phyloP scores from a whole-genome alignment of 2,113 vertebrate genomes.

The Ceratotherium simum region DNA sequence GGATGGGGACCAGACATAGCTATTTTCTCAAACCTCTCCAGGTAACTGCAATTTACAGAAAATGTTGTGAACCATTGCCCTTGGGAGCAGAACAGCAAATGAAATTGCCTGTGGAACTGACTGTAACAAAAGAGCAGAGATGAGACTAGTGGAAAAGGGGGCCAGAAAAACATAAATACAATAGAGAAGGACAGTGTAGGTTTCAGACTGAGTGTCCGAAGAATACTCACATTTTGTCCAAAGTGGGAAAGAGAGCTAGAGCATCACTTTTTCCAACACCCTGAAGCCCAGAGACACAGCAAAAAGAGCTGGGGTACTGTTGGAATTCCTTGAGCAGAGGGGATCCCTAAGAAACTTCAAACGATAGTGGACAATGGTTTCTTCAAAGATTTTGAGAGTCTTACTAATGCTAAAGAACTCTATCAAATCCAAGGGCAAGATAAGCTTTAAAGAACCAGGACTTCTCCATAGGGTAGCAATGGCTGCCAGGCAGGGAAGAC shows the following conservation, averaged over 20 bases:
- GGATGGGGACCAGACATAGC: background rate
- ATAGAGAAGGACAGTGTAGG: background rate
- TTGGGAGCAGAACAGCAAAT: background rate
- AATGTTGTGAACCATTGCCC: background rate
- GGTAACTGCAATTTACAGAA: background rate
- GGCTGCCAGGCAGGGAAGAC: background rate
- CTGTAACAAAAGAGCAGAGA: background rate
- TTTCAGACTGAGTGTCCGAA: background rate
- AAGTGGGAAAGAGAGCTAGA: background rate
- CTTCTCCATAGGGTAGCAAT: background rate
- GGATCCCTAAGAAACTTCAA: background rate
- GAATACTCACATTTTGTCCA: background rate
- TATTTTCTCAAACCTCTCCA: conserved; percentile 6
- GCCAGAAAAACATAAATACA: background rate
- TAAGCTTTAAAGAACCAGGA: background rate
- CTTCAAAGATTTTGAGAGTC: background rate
- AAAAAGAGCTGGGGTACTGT: background rate
- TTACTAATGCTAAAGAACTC: background rate
- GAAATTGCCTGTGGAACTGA: background rate
- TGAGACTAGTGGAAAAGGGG: background rate
- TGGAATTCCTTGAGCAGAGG: background rate
- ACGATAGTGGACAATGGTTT: background rate
- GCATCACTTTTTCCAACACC: background rate
- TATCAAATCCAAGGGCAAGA: background rate
- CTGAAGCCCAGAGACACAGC: background rate